Percentiles rank a stretch among this genome's conserved stretches.
Conservation (phyloP, 2,888 invertebrate species). For the Trachelus troglodyta region DNA sequence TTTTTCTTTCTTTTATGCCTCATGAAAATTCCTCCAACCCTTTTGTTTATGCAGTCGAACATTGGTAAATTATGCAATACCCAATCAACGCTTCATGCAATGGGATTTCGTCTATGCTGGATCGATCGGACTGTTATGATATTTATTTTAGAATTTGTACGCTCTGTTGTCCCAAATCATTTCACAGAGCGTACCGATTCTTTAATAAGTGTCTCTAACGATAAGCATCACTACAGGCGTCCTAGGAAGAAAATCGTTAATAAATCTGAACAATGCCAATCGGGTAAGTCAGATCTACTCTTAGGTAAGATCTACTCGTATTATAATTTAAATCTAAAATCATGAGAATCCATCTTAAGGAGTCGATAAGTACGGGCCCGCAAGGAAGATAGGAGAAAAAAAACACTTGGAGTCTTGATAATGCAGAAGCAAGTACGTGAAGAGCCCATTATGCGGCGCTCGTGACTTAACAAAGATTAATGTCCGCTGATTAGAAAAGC, state of each 20-base stretch:
- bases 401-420: neutral
- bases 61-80: neutral
- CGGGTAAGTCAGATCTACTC: neutral
- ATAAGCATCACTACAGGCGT: conserved; percentile 34
- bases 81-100: neutral
- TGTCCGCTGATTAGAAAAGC: conserved; percentile 23
- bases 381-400: neutral
- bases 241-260: neutral
- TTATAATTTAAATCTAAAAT: neutral
- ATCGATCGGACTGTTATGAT: conserved; percentile 50
- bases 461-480: conserved; percentile 29
- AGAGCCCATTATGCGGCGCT: neutral
- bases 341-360: neutral
- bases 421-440: neutral
- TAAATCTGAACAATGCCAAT: neutral
- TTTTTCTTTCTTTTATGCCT: neutral
- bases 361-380: neutral
- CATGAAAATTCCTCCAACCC: neutral
- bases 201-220: conserved; percentile 64
- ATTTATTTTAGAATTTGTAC: conserved; percentile 70
- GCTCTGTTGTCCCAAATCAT: conserved; percentile 67
- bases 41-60: neutral
- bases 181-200: conserved; percentile 69
- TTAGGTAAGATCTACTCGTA: neutral
- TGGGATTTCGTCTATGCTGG: neutral